Base-by-base conservation (phyloP, 2,797 vertebrate genomes). In the Sebastes hubbsi region DNA sequence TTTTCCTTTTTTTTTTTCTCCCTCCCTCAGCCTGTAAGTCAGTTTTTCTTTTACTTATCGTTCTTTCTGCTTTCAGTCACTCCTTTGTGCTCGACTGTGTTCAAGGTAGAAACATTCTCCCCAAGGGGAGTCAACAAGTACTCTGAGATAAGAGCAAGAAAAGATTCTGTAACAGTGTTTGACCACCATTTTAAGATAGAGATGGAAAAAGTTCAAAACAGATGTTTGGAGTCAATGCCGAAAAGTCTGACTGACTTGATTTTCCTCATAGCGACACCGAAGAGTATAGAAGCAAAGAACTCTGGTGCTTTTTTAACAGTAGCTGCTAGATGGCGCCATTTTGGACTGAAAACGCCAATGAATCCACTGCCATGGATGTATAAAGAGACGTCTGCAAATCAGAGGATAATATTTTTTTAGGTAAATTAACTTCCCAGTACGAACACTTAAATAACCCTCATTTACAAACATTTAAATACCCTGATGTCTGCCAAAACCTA, bases 31-130 rank as follows among this genome's bases (percentile, higher is more conserved):
- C 69, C 52, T 54, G 2, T 20, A 22, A 60, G 27, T 55, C 42
- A 9, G 10, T 78, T 79, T 70, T 16, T 61, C 60, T 54, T 30
- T 24, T 56, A 32, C 29, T 27, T 34, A 52, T 63, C 25, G 0
- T 20, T 70, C 67, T 32, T 29, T 62, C 22, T 70, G 54, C 54
- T 74, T 77, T 84, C 25, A 60, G 8, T 54, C 10, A 8, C 22
- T 78, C 8, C n/a, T 66, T 82, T 75, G 36, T 76, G 68, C 11
- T 55, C 18, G 29, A 61, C 29, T 65, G 34, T 65, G 55, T 77
- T 62, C 60, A 54, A 52, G 59, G 86, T 73, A 54, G 52, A 83
- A 65, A 73, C 32, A 62, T 52, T 59, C 64, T 77, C 65, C 36
- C 54, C 11, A 63, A 72, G 72, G 42, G 56, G 36, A 69, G 71